Conservation (phyloP, 2,888 invertebrate species). For the Carcina quercana region DNA sequence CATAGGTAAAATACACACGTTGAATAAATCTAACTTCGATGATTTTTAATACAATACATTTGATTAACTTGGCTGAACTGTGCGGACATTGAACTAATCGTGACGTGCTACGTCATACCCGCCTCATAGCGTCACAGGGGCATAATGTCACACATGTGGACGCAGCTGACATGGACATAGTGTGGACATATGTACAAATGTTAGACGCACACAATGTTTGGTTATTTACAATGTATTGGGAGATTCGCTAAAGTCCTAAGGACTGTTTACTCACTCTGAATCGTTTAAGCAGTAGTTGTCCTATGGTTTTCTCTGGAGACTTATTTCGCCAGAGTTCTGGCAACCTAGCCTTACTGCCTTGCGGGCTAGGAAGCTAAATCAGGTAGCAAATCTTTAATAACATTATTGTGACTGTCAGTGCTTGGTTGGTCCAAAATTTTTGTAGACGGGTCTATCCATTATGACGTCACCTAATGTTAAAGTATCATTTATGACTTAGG, state of each 20-base stretch:
- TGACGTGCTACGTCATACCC: neutral
- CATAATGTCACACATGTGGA: conserved; percentile 21
- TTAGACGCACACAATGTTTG: conserved; percentile 23
- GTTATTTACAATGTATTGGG: conserved; percentile 1
- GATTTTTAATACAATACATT: too few species aligned
- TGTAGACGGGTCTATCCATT: too few species aligned
- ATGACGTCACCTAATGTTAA: too few species aligned
- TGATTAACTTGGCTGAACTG: too few species aligned
- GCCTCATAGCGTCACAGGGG: conserved; percentile 13
- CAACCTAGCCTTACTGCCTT: conserved; percentile 51
- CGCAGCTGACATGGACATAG: conserved; percentile 16
- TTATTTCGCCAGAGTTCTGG: conserved; percentile 63
- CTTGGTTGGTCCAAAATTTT: neutral
- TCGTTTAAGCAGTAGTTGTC: conserved; percentile 51
- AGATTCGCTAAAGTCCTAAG: conserved; percentile 14
- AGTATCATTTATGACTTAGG: too few species aligned
- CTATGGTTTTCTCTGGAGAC: conserved; percentile 58
- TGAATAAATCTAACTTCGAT: too few species aligned
- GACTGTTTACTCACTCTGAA: conserved; percentile 53
- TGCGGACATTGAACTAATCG: too few species aligned
- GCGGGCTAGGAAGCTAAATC: conserved; percentile 49
- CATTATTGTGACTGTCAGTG: too few species aligned
- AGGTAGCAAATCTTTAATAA: conserved; percentile 21
- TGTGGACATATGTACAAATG: conserved; percentile 39
- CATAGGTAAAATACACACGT: too few species aligned